Percentiles rank a stretch among this genome's conserved stretches.
Conservation (phyloP, 2,888 invertebrate genomes). For the Latrodectus elegans region DNA sequence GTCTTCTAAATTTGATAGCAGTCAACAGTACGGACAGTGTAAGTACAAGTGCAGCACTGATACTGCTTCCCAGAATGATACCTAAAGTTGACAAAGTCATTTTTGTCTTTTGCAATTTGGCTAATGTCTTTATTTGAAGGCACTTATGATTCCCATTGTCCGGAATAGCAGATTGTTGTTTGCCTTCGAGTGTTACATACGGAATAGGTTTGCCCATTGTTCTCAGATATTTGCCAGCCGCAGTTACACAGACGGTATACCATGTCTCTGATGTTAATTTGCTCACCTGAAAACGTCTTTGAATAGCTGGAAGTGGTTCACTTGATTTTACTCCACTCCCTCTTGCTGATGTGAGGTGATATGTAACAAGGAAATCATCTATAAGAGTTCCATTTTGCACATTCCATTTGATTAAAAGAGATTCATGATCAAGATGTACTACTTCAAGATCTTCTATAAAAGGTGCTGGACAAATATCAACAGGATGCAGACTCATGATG, state of each 20-base stretch:
- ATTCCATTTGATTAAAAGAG: slow-evolving; percentile 85
- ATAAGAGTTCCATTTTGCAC: slow-evolving; percentile 87
- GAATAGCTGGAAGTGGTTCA: slow-evolving; percentile 64
- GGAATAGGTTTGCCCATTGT: slow-evolving; percentile 71
- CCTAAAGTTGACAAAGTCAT: slow-evolving; percentile 81
- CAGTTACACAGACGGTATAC: slow-evolving; percentile 90
- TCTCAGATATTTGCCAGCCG: slow-evolving; percentile 83
- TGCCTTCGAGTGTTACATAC: slow-evolving; percentile 70
- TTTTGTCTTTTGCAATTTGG: slow-evolving; percentile 68
- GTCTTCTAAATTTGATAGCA: slow-evolving; percentile 70
- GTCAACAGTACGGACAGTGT: slow-evolving; percentile 81
- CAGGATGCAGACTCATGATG: slow-evolving; percentile 86
- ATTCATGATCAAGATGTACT: slow-evolving; percentile 90
- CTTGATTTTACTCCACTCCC: slow-evolving; percentile 62
- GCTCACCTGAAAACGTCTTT: slow-evolving; percentile 83
- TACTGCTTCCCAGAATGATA: slow-evolving; percentile 88
- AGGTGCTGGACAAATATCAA: slow-evolving; percentile 88
- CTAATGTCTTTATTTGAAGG: slow-evolving; percentile 71
- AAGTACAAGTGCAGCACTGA: slow-evolving; percentile 89
- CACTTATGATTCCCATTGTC: slow-evolving; percentile 71
- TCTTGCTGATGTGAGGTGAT: slow-evolving; percentile 77
- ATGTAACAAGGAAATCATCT: slow-evolving; percentile 89
- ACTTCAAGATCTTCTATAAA: slow-evolving; percentile 88
- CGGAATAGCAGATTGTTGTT: slow-evolving; percentile 54
- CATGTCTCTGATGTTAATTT: slow-evolving; percentile 86